A percentile compares a stretch with the other conserved stretches of the same genome.
Conservation (phyloP, 2,113 vertebrate species). For the Tragelaphus strepsiceros region DNA sequence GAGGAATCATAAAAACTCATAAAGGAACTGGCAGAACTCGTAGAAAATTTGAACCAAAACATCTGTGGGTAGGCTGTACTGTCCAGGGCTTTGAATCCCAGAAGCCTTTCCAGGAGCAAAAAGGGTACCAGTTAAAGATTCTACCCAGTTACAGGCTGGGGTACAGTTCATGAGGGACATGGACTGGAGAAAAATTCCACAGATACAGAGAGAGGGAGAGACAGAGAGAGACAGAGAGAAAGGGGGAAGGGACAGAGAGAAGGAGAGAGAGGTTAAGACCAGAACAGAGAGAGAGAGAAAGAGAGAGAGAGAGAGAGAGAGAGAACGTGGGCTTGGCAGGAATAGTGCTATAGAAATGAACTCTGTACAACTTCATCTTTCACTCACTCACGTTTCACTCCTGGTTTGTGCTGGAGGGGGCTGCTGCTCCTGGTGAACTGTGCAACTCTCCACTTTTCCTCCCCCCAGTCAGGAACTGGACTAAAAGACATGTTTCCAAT, state of each 20-base stretch:
- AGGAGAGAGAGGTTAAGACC: background rate
- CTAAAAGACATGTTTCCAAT: accelerated
- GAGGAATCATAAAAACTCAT: background rate
- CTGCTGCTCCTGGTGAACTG: accelerated
- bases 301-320: background rate
- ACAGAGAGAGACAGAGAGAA: background rate
- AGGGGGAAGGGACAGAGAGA: background rate
- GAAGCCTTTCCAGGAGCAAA: background rate
- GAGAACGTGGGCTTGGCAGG: background rate
- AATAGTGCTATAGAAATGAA: background rate
- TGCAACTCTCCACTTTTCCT: too few relatives aligned
- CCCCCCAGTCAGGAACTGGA: background rate
- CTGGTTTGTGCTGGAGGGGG: background rate
- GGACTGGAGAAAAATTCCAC: background rate
- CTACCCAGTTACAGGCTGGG: background rate
- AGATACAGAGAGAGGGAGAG: background rate
- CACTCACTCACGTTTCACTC: background rate
- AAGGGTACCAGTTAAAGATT: background rate
- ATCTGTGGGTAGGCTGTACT: background rate
- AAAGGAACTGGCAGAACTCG: background rate
- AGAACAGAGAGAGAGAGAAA: accelerated
- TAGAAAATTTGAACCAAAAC: background rate
- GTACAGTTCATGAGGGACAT: background rate
- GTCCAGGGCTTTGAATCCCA: background rate
- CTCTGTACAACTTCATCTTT: background rate